Evolutionary conservation across 2,888 invertebrate species (phyloP).

Genomic region (Busseola fusca): DNA sequence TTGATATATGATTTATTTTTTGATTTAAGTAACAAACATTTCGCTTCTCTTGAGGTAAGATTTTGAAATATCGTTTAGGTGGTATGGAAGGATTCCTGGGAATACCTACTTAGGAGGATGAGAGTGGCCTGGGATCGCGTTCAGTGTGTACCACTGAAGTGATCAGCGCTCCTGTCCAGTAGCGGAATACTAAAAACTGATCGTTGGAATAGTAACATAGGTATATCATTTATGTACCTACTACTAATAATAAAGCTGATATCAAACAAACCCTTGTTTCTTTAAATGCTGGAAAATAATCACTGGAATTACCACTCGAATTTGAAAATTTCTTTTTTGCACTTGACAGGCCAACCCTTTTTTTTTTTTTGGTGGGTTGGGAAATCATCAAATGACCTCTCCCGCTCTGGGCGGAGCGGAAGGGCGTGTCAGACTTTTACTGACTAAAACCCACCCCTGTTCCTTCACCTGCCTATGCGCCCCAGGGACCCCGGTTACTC

Average conservation of each 20-base stretch:
- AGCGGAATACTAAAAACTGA: neutral
- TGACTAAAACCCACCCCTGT: too few relatives aligned
- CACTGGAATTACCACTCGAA: too few relatives aligned
- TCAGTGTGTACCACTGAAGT: neutral
- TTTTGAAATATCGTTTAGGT: constrained; percentile 30
- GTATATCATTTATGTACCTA: neutral
- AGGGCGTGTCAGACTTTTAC: too few relatives aligned
- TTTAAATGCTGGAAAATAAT: too few relatives aligned
- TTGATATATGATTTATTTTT: constrained; percentile 53
- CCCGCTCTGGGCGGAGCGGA: too few relatives aligned
- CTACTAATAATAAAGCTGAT: neutral
- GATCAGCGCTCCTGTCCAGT: neutral
- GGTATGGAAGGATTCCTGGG: neutral
- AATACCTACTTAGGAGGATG: neutral
- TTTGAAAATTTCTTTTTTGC: too few relatives aligned
- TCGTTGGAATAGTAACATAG: neutral
- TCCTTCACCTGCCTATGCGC: too few relatives aligned
- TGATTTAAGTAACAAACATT: constrained; percentile 49
- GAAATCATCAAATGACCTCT: too few relatives aligned
- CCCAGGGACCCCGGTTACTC: too few relatives aligned
- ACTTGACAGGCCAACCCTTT: too few relatives aligned
- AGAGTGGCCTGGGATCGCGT: neutral
- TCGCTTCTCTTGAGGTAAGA: constrained; percentile 4
- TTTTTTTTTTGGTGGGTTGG: too few relatives aligned
- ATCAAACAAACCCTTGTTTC: too few relatives aligned